Evolutionary conservation across 2,888 invertebrate genomes (phyloP).

Genomic region (Ectemnius cavifrons): DNA sequence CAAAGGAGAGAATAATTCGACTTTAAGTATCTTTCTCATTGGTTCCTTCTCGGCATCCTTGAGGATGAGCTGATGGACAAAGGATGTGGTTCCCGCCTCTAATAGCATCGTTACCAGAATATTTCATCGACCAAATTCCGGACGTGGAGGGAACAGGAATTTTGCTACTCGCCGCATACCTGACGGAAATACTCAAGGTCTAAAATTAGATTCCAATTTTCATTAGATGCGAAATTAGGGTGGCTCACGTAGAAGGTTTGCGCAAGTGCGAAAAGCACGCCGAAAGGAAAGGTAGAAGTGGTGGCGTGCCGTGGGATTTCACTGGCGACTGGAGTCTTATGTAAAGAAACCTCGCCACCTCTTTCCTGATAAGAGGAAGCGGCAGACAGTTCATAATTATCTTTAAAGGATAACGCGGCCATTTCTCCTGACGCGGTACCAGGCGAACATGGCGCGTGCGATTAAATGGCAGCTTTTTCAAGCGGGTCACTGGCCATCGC

Average conservation of each 20-base stretch:
- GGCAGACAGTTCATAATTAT: conserved; percentile 16
- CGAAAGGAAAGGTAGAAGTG: too few relatives aligned
- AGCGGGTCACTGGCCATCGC: not conserved
- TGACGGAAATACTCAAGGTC: not conserved
- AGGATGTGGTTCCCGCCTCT: conserved; percentile 10
- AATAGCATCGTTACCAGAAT: conserved; percentile 8
- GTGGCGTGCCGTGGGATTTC: too few relatives aligned
- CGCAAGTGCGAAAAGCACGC: too few relatives aligned
- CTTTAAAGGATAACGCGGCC: conserved; percentile 11
- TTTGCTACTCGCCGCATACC: not conserved
- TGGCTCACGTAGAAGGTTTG: too few relatives aligned
- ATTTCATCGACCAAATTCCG: conserved; percentile 18
- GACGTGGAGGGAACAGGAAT: not conserved
- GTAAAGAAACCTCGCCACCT: conserved; percentile 17
- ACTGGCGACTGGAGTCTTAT: not conserved
- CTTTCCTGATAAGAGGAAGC: not conserved
- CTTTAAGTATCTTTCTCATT: too few relatives aligned
- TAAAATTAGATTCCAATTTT: conserved; percentile 3
- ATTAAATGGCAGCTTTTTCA: conserved; percentile 22
- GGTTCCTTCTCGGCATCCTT: too few relatives aligned
- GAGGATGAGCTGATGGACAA: not conserved
- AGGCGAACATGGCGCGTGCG: conserved; percentile 1
- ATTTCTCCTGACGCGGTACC: conserved; percentile 10
- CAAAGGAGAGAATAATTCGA: too few relatives aligned
- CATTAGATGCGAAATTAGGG: not conserved